Evolutionary conservation across 2,113 vertebrate genomes (phyloP).

Genomic region (Mustela lutreola): DNA sequence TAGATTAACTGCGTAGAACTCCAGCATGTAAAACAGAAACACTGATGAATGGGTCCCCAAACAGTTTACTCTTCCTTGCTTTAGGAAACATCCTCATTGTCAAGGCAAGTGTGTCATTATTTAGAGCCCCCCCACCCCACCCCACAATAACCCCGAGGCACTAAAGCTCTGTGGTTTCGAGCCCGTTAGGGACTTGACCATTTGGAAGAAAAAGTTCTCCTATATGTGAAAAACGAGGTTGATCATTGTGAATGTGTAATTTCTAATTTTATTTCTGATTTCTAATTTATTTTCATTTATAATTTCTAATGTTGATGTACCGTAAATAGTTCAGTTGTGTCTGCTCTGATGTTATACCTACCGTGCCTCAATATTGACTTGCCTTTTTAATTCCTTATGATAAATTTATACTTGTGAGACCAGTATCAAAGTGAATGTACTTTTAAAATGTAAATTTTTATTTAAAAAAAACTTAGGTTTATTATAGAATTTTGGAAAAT

Average conservation of each 20-base stretch:
- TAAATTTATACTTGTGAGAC: not conserved
- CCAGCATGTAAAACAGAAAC: not conserved
- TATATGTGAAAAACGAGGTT: not conserved
- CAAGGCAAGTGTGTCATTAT: not conserved
- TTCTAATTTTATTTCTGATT: not conserved
- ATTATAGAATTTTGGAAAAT: conserved; percentile 34
- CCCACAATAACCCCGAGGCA: not conserved
- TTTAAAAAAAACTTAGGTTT: not conserved
- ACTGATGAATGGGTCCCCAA: not conserved
- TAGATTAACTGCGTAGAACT: not conserved
- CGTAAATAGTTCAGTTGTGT: not conserved
- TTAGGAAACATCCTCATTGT: not conserved
- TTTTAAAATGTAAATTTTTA: conserved; percentile 34
- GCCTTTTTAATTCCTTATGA: conserved; percentile 1
- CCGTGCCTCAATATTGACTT: not conserved
- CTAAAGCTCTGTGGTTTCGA: not conserved
- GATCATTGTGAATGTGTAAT: not conserved
- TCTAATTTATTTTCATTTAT: not conserved
- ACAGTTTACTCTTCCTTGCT: not conserved
- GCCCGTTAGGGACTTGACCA: not conserved
- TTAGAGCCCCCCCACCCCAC: not conserved
- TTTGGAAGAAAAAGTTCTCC: not conserved
- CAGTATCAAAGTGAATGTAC: not conserved
- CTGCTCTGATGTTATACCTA: not conserved
- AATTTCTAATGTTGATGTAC: conserved; percentile 4